Evolutionary conservation across 2,113 vertebrate genomes (phyloP).

Genomic region (Shinisaurus crocodilurus): DNA sequence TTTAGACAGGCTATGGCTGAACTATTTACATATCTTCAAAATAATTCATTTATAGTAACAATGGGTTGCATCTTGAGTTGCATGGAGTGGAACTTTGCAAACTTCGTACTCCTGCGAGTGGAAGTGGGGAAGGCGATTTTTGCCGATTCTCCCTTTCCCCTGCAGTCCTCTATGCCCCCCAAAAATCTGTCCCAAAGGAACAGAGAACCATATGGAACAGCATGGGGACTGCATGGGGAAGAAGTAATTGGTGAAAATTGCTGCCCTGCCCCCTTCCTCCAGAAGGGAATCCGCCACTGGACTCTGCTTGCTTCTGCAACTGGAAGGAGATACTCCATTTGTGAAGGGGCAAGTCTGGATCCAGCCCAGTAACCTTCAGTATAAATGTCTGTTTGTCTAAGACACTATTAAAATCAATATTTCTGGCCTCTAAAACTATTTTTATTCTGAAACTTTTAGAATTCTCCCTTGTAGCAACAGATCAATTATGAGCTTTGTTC

Average conservation of each 20-base stretch:
- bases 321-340: background rate
- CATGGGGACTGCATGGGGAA: background rate
- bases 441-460: constrained; percentile 41
- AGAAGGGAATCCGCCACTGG: background rate
- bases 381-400: constrained; percentile 29
- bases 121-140: background rate
- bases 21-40: constrained; percentile 35
- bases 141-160: background rate
- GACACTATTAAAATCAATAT: constrained; percentile 35
- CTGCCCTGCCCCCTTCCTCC: background rate
- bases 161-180: background rate
- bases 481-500: constrained; percentile 56
- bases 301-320: background rate
- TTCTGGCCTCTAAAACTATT: constrained; percentile 40
- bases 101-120: too few species aligned
- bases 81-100: background rate
- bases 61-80: background rate
- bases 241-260: background rate
- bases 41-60: constrained; percentile 25
- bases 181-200: background rate
- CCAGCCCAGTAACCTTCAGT: constrained; percentile 19
- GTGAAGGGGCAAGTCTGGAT: background rate
- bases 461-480: constrained; percentile 47
- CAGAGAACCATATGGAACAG: too few species aligned
- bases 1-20: constrained; percentile 30